Conservation (phyloP, 2,888 invertebrate species). For the Orchestes rusci region DNA sequence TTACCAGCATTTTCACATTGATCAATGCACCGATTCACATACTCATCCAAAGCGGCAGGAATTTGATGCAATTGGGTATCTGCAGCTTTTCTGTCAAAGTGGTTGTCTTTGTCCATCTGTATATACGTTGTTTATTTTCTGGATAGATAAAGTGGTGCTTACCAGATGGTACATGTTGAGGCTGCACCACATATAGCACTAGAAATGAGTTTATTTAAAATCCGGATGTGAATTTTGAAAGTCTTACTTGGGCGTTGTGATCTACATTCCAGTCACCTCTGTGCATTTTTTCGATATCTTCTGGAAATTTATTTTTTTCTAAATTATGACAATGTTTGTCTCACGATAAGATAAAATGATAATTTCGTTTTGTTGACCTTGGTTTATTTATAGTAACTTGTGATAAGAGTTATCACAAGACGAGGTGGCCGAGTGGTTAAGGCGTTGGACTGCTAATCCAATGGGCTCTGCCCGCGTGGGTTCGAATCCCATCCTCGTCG, state of each 20-base stretch:
- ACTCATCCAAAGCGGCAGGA: conserved; percentile 43
- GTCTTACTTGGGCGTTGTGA: conserved; percentile 28
- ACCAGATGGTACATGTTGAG: conserved; percentile 50
- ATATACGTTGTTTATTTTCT: conserved; percentile 6
- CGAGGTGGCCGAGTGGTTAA: conserved; percentile 60
- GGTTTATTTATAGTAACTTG: no score
- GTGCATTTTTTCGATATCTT: conserved; percentile 36
- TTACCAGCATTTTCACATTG: conserved; percentile 47
- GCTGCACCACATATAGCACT: conserved; percentile 51
- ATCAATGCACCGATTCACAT: conserved; percentile 44
- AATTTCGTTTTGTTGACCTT: no score
- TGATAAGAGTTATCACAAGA: no score
- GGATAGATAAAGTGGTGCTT: conserved; percentile 17
- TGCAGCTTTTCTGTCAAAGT: conserved; percentile 46
- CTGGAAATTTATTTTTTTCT: no score
- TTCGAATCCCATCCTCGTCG: conserved; percentile 54
- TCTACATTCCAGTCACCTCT: conserved; percentile 34
- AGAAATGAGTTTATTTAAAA: conserved; percentile 17
- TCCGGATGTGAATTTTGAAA: not conserved
- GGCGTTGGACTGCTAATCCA: conserved; percentile 60
- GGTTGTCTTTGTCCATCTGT: conserved; percentile 32
- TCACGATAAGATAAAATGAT: no score
- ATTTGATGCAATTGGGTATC: conserved; percentile 46
- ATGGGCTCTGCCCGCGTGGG: conserved; percentile 57
- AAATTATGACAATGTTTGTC: no score